phyloP scores from a whole-genome alignment of 2,113 vertebrate species.

The Vidua chalybeata region DNA sequence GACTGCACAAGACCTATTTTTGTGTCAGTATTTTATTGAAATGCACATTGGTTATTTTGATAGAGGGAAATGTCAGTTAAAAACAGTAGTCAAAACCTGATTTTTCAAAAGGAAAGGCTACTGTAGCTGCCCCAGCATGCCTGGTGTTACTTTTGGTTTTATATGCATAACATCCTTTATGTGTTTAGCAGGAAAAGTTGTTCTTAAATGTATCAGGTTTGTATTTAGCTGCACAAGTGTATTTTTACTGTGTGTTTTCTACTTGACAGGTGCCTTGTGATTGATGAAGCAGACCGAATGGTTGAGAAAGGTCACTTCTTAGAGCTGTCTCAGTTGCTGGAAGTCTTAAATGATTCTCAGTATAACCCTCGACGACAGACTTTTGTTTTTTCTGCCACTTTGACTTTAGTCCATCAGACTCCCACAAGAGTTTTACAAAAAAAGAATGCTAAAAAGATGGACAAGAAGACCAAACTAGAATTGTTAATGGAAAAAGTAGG shows the following conservation, averaged over 20 bases:
- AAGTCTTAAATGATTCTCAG: conserved; percentile 87
- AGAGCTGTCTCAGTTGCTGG: conserved; percentile 90
- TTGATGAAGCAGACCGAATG: conserved; percentile 98
- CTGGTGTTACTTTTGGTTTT: neutral
- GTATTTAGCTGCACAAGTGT: neutral
- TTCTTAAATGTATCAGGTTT: neutral
- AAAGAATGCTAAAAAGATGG: conserved; percentile 81
- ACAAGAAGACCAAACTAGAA: conserved; percentile 85
- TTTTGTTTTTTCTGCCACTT: conserved; percentile 95
- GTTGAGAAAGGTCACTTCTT: conserved; percentile 94
- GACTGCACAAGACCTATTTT: neutral
- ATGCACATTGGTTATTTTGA: neutral
- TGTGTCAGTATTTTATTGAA: neutral
- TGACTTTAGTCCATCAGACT: conserved; percentile 87
- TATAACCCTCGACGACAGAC: conserved; percentile 89
- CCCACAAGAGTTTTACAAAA: conserved; percentile 87
- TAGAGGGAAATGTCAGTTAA: neutral
- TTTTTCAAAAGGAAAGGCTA: neutral
- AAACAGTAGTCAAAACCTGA: neutral
- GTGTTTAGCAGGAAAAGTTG: neutral
- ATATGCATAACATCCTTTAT: neutral
- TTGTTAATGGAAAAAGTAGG: conserved; percentile 90
- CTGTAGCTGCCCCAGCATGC: neutral
- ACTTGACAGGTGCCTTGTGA: conserved; percentile 86
- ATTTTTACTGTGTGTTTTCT: conserved; percentile 7